Evolutionary conservation across 2,113 vertebrate genomes (phyloP).

Genomic region (Thamnaconus septentrionalis): DNA sequence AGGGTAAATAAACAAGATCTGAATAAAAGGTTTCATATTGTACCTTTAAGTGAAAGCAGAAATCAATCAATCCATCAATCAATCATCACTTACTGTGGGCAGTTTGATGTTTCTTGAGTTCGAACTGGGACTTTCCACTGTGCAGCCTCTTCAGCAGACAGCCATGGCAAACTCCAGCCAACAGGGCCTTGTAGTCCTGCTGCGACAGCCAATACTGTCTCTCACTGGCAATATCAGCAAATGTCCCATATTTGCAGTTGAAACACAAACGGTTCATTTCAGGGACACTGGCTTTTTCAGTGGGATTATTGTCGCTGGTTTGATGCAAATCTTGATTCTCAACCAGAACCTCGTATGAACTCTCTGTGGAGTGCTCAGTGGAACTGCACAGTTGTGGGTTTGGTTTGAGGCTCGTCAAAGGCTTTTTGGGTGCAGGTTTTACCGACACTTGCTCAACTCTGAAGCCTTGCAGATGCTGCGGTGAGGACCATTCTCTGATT

Average conservation of each 20-base stretch:
- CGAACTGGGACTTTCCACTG: constrained; percentile 74
- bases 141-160: constrained; percentile 83
- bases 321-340: constrained; percentile 1
- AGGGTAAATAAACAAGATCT: no score
- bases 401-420: neutral
- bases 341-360: constrained; percentile 57
- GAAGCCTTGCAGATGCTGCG: neutral
- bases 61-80: no score
- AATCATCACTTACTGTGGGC: constrained; percentile 78
- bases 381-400: constrained; percentile 14
- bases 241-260: constrained; percentile 45
- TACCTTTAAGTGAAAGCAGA: no score
- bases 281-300: neutral
- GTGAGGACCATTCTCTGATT: neutral
- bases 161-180: constrained; percentile 82
- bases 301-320: neutral
- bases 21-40: no score
- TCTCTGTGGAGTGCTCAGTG: constrained; percentile 44
- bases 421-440: constrained; percentile 5
- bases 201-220: constrained; percentile 70
- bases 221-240: constrained; percentile 8
- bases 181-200: constrained; percentile 79
- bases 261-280: constrained; percentile 48
- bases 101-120: constrained; percentile 62
- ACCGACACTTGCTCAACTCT: constrained; percentile 4